phyloP scores from a whole-genome alignment of 2,888 invertebrate genomes.

The Andrena praecox region DNA sequence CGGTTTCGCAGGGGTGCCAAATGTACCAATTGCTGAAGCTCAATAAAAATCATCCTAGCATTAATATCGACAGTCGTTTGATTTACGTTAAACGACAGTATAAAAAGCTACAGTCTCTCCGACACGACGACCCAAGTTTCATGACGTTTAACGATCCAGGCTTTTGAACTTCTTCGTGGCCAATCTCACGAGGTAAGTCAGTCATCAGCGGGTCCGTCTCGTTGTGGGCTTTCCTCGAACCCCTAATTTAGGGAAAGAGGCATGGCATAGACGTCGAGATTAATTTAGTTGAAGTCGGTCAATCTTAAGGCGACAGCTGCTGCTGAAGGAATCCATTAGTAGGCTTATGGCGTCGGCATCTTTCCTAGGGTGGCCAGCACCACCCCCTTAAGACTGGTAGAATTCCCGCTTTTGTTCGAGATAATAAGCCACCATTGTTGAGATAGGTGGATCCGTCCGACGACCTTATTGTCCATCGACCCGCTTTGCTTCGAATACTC shows the following conservation, averaged over 20 bases:
- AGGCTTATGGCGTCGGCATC: slow-evolving; percentile 76
- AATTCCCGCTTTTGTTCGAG: slow-evolving; percentile 81
- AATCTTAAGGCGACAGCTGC: slow-evolving; percentile 83
- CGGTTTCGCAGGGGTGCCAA: no score
- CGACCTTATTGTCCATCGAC: slow-evolving; percentile 77
- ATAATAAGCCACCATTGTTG: slow-evolving; percentile 83
- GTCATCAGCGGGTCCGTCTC: neutral
- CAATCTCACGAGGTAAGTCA: neutral
- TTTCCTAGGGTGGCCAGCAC: slow-evolving; percentile 67
- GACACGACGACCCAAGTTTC: neutral
- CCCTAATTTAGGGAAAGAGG: slow-evolving; percentile 62
- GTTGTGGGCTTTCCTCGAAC: slow-evolving; percentile 27
- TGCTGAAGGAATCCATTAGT: slow-evolving; percentile 83
- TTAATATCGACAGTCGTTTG: no score
- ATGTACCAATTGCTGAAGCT: no score
- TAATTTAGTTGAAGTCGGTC: slow-evolving; percentile 80
- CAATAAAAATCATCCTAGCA: no score
- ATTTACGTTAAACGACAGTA: no score
- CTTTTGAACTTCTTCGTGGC: neutral
- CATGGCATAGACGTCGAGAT: slow-evolving; percentile 70
- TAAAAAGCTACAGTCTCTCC: neutral
- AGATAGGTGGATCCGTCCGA: slow-evolving; percentile 74
- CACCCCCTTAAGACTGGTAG: slow-evolving; percentile 66
- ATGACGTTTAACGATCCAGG: neutral
- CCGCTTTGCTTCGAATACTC: slow-evolving; percentile 72